Percentiles rank a stretch among this genome's conserved stretches.
These are phyloP conservation scores for Trachythela sp. DNA, from an alignment of 64 coral and sea anemone species.

Conservation along the genomic window DNA sequence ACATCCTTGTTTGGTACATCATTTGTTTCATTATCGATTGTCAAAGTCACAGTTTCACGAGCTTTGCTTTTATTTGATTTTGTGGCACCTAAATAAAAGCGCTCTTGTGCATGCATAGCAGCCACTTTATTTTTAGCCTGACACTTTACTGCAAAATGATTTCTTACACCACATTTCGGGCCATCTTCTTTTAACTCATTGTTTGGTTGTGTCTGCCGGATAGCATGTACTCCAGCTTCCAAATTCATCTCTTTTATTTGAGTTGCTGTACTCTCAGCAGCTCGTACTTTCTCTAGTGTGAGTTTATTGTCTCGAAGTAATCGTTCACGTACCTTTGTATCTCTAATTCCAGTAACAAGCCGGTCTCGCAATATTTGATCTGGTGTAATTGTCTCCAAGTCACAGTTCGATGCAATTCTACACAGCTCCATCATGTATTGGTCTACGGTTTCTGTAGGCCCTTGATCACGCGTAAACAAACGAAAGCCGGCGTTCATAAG, in stretches of 20 bases:
- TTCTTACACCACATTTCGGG: not conserved
- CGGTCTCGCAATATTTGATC: too few species aligned
- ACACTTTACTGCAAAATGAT: not conserved
- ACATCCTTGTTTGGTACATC: conserved; percentile 18
- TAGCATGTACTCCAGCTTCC: too few species aligned
- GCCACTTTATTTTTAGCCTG: not conserved
- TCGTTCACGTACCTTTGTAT: too few species aligned
- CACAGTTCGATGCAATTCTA: too few species aligned
- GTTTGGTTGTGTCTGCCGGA: not conserved
- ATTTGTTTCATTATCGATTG: conserved; percentile 2
- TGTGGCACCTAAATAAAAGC: too few species aligned
- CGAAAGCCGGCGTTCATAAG: conserved; percentile 46
- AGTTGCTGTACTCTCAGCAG: too few species aligned
- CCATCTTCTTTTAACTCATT: conserved; percentile 36
- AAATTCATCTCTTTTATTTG: too few species aligned
- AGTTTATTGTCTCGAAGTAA: too few species aligned
- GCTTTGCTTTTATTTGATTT: too few species aligned
- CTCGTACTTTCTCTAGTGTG: too few species aligned
- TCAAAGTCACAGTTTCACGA: conserved; percentile 38
- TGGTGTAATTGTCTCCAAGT: too few species aligned
- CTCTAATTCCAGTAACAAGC: too few species aligned
- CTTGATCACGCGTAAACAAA: conserved; percentile 42
- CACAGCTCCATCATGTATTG: conserved; percentile 41
- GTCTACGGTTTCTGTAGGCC: conserved; percentile 31
- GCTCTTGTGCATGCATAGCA: not conserved